phyloP scores from a whole-genome alignment of 2,797 vertebrate species.

The Macroramphosus scolopax region DNA sequence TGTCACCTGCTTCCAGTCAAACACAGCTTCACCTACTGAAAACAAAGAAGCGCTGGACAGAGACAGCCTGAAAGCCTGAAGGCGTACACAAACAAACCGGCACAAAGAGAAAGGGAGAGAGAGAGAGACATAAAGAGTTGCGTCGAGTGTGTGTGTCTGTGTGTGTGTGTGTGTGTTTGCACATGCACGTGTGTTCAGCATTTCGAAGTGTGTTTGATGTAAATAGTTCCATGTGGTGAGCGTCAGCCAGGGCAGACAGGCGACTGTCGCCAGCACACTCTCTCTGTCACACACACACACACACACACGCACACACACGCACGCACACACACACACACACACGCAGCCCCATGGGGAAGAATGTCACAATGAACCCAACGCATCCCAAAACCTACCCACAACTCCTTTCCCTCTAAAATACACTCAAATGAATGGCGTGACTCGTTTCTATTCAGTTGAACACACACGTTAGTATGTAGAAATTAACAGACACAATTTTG shows the following conservation, averaged over 20 bases:
- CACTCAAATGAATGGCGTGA: constrained; percentile 12
- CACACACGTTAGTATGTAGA: constrained; percentile 1
- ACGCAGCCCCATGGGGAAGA: constrained; percentile 45
- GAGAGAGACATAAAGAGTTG: constrained; percentile 16
- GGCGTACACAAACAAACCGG: constrained; percentile 36
- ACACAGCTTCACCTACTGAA: constrained; percentile 77
- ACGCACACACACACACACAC: constrained; percentile 28
- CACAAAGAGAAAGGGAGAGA: constrained; percentile 39
- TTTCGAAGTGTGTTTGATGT: constrained; percentile 60
- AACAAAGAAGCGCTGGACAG: constrained; percentile 69
- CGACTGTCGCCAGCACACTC: constrained; percentile 64
- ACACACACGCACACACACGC: constrained; percentile 35
- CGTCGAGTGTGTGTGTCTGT: constrained; percentile 2
- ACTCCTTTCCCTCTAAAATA: constrained; percentile 38
- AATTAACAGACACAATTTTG: too few relatives aligned
- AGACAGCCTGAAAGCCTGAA: constrained; percentile 64
- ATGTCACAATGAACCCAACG: constrained; percentile 49
- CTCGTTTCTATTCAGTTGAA: constrained; percentile 20
- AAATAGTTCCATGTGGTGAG: constrained; percentile 75
- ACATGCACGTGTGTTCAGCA: constrained; percentile 51
- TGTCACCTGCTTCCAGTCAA: constrained; percentile 81
- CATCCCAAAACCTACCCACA: constrained; percentile 40
- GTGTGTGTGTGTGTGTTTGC: constrained; percentile 29
- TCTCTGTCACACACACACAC: constrained; percentile 31
- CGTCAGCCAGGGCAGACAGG: constrained; percentile 65